Evolutionary conservation across 2,888 invertebrate species (phyloP).

Genomic region (Trichogramma evanescens): DNA sequence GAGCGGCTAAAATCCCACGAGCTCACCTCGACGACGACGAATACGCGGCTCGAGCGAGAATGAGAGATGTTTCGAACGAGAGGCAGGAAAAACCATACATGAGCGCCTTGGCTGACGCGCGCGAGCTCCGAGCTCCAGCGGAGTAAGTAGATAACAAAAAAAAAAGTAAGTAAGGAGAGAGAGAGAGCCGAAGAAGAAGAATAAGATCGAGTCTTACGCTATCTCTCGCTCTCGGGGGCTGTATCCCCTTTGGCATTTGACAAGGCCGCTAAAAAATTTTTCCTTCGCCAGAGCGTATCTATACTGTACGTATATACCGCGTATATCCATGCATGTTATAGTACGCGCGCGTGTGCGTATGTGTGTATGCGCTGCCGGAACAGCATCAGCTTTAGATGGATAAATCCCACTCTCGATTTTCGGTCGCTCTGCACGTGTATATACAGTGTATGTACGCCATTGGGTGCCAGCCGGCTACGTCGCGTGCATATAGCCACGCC

Average conservation of each 20-base stretch:
- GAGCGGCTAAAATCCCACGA: not conserved
- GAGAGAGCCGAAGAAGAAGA: not conserved
- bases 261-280: constrained; percentile 42
- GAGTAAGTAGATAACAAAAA: not conserved
- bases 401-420: too few species aligned
- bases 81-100: not conserved
- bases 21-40: too few species aligned
- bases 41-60: too few species aligned
- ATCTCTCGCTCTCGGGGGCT: not conserved
- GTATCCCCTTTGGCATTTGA: constrained; percentile 32
- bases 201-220: constrained; percentile 3
- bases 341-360: too few species aligned
- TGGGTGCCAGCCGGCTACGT: too few species aligned
- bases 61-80: not conserved
- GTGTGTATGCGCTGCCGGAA: too few species aligned
- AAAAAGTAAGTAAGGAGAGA: not conserved
- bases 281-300: constrained; percentile 23
- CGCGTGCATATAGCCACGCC: too few species aligned
- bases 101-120: not conserved
- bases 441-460: too few species aligned
- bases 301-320: too few species aligned
- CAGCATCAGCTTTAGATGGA: too few species aligned
- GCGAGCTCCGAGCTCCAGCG: not conserved
- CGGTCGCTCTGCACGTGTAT: too few species aligned
- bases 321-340: too few species aligned